A percentile compares a stretch with the other conserved stretches of the same genome.
Evolutionary conservation across 2,797 vertebrate species (phyloP).

Genomic region (Rhincodon typus): DNA sequence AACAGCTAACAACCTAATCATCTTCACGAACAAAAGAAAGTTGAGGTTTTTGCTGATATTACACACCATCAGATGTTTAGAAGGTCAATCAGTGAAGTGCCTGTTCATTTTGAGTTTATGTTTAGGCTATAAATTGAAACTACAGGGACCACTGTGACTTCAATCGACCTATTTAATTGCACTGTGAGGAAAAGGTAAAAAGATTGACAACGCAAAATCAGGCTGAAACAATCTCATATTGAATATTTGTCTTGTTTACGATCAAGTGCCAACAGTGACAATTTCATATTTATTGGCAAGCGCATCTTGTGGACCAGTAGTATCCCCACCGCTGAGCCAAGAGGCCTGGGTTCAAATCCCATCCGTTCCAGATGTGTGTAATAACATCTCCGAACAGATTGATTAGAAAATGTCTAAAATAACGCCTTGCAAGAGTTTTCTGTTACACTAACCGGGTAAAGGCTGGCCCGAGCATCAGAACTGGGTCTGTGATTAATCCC

Average conservation of each 20-base stretch:
- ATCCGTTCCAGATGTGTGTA: no score
- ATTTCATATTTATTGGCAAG: slow-evolving; percentile 50
- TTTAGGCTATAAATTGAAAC: neutral
- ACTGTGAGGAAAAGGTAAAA: slow-evolving; percentile 62
- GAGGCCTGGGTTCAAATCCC: no score
- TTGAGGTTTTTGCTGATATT: neutral
- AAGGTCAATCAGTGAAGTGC: neutral
- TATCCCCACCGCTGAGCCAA: no score
- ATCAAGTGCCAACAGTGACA: slow-evolving; percentile 60
- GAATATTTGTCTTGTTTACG: slow-evolving; percentile 62
- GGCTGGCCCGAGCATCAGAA: neutral
- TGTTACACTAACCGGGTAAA: slow-evolving; percentile 5
- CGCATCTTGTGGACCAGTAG: slow-evolving; percentile 41
- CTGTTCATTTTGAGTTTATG: no score
- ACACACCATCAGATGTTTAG: neutral
- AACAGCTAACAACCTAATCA: neutral
- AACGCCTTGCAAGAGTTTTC: slow-evolving; percentile 51
- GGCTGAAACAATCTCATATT: slow-evolving; percentile 65
- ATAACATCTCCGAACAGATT: no score
- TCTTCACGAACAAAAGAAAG: neutral
- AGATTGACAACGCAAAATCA: slow-evolving; percentile 40
- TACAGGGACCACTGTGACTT: slow-evolving; percentile 63
- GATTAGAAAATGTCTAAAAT: slow-evolving; percentile 49
- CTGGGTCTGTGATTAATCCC: neutral
- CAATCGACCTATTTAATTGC: slow-evolving; percentile 75